Conservation (phyloP, 2,888 invertebrate species). For the Leptinotarsa haldemani region DNA sequence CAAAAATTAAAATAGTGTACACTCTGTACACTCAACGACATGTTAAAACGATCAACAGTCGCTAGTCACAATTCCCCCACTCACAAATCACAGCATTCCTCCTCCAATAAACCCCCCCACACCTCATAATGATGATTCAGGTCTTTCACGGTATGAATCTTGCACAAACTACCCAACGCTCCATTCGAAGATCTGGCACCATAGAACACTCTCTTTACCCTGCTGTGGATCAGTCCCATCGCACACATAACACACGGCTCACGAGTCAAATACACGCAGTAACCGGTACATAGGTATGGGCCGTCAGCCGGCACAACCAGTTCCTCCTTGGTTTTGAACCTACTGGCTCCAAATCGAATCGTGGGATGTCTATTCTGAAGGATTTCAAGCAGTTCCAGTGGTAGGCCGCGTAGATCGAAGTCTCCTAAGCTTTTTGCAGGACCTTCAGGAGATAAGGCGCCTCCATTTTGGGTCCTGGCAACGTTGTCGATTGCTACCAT, state of each 20-base stretch:
- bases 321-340: slow-evolving; percentile 62
- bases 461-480: slow-evolving; percentile 84
- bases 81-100: slow-evolving; percentile 59
- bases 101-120: slow-evolving; percentile 73
- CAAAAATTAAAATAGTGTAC: too few species aligned
- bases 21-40: too few species aligned
- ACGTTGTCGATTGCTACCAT: slow-evolving; percentile 90
- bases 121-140: slow-evolving; percentile 95
- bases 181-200: slow-evolving; percentile 72
- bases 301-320: slow-evolving; percentile 65
- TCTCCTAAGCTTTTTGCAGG: not conserved
- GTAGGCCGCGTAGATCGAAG: slow-evolving; percentile 63
- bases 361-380: slow-evolving; percentile 47
- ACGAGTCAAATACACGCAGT: slow-evolving; percentile 81
- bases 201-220: slow-evolving; percentile 86
- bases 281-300: slow-evolving; percentile 89
- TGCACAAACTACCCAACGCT: slow-evolving; percentile 77
- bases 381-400: slow-evolving; percentile 58
- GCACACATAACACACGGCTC: slow-evolving; percentile 97
- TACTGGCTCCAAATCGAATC: slow-evolving; percentile 65
- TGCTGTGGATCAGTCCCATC: slow-evolving; percentile 95
- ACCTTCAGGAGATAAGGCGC: slow-evolving; percentile 70
- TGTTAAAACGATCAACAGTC: too few species aligned
- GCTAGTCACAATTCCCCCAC: too few species aligned
- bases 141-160: slow-evolving; percentile 81